These are phyloP conservation scores for Torymus texanus DNA, from an alignment of 2,888 invertebrate species.

Conservation along the genomic window DNA sequence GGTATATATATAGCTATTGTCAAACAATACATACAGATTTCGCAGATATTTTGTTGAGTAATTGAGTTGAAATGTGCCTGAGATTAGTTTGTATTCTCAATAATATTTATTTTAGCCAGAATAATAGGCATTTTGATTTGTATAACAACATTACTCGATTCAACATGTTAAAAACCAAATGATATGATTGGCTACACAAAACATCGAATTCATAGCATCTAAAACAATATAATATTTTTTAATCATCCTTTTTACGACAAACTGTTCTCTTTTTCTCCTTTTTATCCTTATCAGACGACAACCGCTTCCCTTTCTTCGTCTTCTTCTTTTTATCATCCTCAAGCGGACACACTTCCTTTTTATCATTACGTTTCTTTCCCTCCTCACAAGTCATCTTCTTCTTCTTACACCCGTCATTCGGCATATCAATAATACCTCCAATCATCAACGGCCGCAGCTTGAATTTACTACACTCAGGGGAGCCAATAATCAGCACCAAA, in stretches of 20 bases:
- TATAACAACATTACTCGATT: too few species aligned
- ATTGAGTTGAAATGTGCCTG: too few species aligned
- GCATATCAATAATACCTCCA: conserved; percentile 61
- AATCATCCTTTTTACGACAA: conserved; percentile 16
- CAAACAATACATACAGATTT: too few species aligned
- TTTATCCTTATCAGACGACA: neutral
- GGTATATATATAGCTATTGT: too few species aligned
- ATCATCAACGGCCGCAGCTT: conserved; percentile 67
- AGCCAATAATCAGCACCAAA: conserved; percentile 65
- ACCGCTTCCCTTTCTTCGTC: neutral
- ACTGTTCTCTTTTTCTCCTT: neutral
- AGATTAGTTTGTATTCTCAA: too few species aligned
- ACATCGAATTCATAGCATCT: neutral
- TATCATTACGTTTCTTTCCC: too few species aligned
- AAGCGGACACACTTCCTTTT: neutral
- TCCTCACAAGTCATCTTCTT: neutral
- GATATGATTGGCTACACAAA: neutral
- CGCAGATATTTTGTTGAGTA: too few species aligned
- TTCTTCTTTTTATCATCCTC: conserved; percentile 23
- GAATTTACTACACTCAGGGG: conserved; percentile 66
- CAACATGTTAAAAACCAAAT: too few species aligned
- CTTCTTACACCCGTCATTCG: neutral
- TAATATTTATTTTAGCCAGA: too few species aligned
- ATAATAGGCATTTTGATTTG: too few species aligned
- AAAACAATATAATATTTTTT: neutral